Base-by-base conservation (phyloP, 2,797 vertebrate species). In the Rousettus madagascariensis region DNA sequence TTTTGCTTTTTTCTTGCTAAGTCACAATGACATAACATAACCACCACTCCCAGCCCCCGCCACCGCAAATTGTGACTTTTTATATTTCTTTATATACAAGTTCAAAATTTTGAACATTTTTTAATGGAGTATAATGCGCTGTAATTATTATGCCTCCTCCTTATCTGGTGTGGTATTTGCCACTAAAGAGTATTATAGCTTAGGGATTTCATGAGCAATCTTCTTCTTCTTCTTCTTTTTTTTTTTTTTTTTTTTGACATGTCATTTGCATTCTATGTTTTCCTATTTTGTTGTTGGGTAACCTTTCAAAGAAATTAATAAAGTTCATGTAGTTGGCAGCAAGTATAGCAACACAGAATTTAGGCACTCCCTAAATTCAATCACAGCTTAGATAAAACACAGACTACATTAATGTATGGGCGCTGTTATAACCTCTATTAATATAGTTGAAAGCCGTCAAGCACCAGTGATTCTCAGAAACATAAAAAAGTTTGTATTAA, bases 401-500 rank as follows among this genome's bases (percentile, higher is more conserved):
- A 96, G 98, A 97, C 97, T 98, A 8, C 98, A 98, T 98, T 98
- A 98, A 98, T 98, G 97, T 98, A 98, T 98, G 98, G 98, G 98
- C 90, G 87, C 98, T 97, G 97, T 98, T 98, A 98, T 98, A 98
- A 98, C 98, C 98, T 98, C 98, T 98, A 98, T 98, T 99, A 99
- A 98, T 98, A 98, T 97, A 98, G 98, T 97, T 98, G 98, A 98
- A 98, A 98, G 97, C 98, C 94, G 97, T 98, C 98, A 98, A 97
- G 98, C 98, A 98, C 97, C 97, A 98, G 72, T 98, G 98, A 98
- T 94, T 98, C 98, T 96, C 92, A 98, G 98, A 99, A 98, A 98
- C 98, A 98, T 98, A 98, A 99, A 99, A 98, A 99, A 99, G 98
- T 98, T 98, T 99, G 98, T 98, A 99, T 99, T 99, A 99, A 99